phyloP scores from a whole-genome alignment of 2,888 invertebrate species.

The Nycteola revayana region DNA sequence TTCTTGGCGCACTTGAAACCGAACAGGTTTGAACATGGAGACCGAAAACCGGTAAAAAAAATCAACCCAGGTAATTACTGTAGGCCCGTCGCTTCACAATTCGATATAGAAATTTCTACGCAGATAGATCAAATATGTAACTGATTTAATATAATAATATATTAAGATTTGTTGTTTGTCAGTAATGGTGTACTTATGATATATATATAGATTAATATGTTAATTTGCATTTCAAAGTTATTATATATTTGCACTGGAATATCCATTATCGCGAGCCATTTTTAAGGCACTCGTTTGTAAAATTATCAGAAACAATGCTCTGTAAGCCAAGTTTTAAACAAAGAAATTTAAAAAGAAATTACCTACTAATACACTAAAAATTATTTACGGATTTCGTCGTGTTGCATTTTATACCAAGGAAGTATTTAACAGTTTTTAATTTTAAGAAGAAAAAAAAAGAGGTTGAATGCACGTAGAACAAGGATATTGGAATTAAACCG shows the following conservation, averaged over 20 bases:
- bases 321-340: slow-evolving; percentile 61
- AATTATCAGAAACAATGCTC: slow-evolving; percentile 70
- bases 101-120: slow-evolving; percentile 28
- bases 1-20: slow-evolving; percentile 65
- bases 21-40: slow-evolving; percentile 73
- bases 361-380: slow-evolving; percentile 55
- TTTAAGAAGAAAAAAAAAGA: no score
- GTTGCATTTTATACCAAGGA: slow-evolving; percentile 33
- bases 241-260: no score
- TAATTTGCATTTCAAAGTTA: no score
- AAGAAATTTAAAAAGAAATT: slow-evolving; percentile 69
- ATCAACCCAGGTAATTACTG: slow-evolving; percentile 73
- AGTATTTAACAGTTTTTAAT: slow-evolving; percentile 14
- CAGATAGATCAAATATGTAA: not conserved
- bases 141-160: no score
- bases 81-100: slow-evolving; percentile 64
- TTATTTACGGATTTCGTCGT: slow-evolving; percentile 46
- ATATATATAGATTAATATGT: no score
- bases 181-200: no score
- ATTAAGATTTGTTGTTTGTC: no score
- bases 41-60: slow-evolving; percentile 72
- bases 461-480: no score
- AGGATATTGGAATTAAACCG: no score
- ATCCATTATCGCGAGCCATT: slow-evolving; percentile 38
- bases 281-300: slow-evolving; percentile 60